A percentile compares a stretch with the other conserved stretches of the same genome.
These are phyloP conservation scores for Digitonthophagus gazella DNA, from an alignment of 2,888 invertebrate species.

Conservation along the genomic window DNA sequence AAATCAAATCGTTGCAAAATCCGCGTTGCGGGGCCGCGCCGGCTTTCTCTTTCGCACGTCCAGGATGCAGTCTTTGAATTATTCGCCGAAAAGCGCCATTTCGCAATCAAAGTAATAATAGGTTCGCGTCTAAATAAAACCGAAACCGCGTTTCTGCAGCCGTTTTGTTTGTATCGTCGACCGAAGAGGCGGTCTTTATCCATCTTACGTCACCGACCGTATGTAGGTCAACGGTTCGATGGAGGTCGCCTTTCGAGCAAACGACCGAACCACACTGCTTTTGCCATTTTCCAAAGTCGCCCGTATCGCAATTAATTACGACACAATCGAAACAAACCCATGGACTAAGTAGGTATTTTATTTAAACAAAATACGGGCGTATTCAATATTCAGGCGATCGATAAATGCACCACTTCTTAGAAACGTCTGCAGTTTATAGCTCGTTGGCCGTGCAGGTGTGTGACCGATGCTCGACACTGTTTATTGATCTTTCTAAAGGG, in stretches of 20 bases:
- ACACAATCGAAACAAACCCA: too few species aligned
- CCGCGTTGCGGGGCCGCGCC: not conserved
- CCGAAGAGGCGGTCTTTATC: not conserved
- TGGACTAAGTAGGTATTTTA: too few species aligned
- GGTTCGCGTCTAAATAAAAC: not conserved
- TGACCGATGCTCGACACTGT: not conserved
- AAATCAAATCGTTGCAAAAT: not conserved
- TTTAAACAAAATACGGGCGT: too few species aligned
- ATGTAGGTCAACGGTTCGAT: not conserved
- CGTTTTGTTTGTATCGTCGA: not conserved
- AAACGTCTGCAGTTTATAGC: not conserved
- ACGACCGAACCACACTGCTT: not conserved
- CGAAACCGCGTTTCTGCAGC: not conserved
- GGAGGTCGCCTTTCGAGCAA: not conserved
- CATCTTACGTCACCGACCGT: not conserved
- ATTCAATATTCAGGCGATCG: not conserved
- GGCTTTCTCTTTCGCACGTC: not conserved
- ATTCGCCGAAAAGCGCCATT: not conserved
- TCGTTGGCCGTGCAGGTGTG: not conserved
- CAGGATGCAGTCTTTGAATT: not conserved
- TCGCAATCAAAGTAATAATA: not conserved
- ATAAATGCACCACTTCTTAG: not conserved
- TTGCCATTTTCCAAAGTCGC: not conserved
- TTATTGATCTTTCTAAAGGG: conserved; percentile 11
- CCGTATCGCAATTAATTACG: not conserved